phyloP scores from a whole-genome alignment of 1,140 invertebrate genomes.

The Chironomus striatipennis region DNA sequence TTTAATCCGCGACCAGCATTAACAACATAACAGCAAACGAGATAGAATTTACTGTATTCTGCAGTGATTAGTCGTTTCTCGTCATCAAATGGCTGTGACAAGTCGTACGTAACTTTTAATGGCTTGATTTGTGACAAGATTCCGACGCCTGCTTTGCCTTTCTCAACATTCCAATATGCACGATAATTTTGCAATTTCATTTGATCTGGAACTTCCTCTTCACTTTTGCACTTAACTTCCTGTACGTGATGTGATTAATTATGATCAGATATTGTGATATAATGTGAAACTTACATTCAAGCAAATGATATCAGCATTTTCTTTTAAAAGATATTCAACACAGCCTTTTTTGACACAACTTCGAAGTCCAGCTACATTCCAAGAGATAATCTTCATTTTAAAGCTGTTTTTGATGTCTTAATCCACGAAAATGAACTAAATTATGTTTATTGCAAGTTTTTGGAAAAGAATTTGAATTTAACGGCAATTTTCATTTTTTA shows the following conservation, averaged over 20 bases:
- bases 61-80: constrained; percentile 92
- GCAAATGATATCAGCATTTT: constrained; percentile 88
- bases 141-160: constrained; percentile 90
- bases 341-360: constrained; percentile 76
- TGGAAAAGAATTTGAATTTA: too few relatives aligned
- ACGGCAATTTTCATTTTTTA: too few relatives aligned
- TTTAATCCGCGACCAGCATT: constrained; percentile 73
- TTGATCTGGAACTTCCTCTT: constrained; percentile 72
- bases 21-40: constrained; percentile 66
- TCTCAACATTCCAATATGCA: constrained; percentile 69
- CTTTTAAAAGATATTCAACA: constrained; percentile 63
- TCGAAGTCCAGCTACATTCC: constrained; percentile 93
- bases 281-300: constrained; percentile 51
- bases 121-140: constrained; percentile 82
- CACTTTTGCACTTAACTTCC: constrained; percentile 82
- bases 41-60: constrained; percentile 86
- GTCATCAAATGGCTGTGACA: constrained; percentile 66
- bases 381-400: constrained; percentile 85
- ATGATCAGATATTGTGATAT: not conserved
- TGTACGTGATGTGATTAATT: constrained; percentile 25
- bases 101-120: constrained; percentile 73
- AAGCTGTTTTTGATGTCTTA: constrained; percentile 56
- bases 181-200: constrained; percentile 69
- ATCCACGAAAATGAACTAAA: constrained; percentile 36
- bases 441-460: too few relatives aligned